These are phyloP conservation scores for Dunckerocampus dactyliophorus DNA, from an alignment of 2,113 vertebrate genomes.

Conservation along the genomic window DNA sequence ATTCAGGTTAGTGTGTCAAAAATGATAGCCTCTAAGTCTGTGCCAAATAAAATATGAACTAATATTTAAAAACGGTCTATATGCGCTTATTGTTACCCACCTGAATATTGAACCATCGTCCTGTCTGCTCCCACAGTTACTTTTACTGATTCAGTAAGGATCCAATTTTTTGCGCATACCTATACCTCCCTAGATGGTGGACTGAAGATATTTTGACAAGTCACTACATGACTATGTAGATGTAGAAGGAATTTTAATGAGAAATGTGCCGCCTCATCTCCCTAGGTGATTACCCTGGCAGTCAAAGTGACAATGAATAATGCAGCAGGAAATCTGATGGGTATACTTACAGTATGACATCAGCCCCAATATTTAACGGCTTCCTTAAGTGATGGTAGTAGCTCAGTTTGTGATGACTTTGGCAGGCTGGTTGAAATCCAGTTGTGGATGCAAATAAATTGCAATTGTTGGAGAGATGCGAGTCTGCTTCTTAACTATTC, in stretches of 20 bases:
- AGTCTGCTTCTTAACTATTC: too few species aligned
- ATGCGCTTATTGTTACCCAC: too few species aligned
- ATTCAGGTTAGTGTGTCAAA: too few species aligned
- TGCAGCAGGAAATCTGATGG: neutral
- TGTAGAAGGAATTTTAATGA: constrained; percentile 41
- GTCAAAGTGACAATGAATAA: constrained; percentile 4
- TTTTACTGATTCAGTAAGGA: constrained; percentile 33
- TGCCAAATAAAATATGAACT: too few species aligned
- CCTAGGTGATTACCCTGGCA: constrained; percentile 18
- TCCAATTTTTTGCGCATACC: constrained; percentile 35
- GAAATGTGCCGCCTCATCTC: constrained; percentile 13
- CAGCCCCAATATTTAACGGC: neutral
- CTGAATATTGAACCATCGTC: neutral
- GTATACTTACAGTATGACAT: neutral
- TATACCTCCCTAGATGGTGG: constrained; percentile 26
- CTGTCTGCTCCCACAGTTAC: constrained; percentile 1
- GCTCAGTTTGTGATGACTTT: too few species aligned
- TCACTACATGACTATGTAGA: constrained; percentile 33
- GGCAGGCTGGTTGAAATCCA: too few species aligned
- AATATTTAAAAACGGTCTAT: too few species aligned
- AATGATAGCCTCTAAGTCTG: too few species aligned
- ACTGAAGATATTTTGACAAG: constrained; percentile 36
- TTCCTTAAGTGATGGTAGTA: too few species aligned
- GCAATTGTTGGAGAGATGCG: too few species aligned
- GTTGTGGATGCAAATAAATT: too few species aligned